These are phyloP conservation scores for Chloroceryle aenea DNA, from an alignment of 2,113 vertebrate genomes.

Conservation along the genomic window DNA sequence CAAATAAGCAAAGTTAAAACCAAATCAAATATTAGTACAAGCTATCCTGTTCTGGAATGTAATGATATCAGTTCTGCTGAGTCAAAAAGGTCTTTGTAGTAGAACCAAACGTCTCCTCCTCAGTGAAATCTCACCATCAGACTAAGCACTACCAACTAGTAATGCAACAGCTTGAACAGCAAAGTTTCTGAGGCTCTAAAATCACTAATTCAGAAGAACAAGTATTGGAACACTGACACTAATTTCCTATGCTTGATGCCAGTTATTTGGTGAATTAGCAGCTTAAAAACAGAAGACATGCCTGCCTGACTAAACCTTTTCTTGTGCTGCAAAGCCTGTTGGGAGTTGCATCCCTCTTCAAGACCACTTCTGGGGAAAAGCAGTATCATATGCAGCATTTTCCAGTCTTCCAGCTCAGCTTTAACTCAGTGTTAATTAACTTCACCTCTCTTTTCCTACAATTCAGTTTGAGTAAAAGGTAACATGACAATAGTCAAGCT, in stretches of 20 bases:
- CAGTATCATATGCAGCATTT: not conserved
- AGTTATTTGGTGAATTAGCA: not conserved
- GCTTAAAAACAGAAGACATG: not conserved
- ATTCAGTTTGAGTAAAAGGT: not conserved
- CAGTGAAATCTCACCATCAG: not conserved
- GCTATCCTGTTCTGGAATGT: not conserved
- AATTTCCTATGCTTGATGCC: not conserved
- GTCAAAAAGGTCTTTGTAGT: not conserved
- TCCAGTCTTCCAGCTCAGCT: not conserved
- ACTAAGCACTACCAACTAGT: not conserved
- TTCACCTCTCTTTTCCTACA: not conserved
- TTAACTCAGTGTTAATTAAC: not conserved
- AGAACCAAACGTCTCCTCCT: not conserved
- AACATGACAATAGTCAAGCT: not conserved
- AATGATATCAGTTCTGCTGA: not conserved
- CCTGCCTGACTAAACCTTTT: not conserved
- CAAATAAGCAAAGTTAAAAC: not conserved
- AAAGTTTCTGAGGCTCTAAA: not conserved
- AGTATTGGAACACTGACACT: not conserved
- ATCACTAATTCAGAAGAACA: not conserved
- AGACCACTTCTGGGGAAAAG: not conserved
- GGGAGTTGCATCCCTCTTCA: not conserved
- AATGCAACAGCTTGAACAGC: not conserved
- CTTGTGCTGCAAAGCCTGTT: not conserved
- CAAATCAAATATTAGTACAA: not conserved